Base-by-base conservation (phyloP, 2,797 vertebrate species). In the Enteromius afrohamiltoni region DNA sequence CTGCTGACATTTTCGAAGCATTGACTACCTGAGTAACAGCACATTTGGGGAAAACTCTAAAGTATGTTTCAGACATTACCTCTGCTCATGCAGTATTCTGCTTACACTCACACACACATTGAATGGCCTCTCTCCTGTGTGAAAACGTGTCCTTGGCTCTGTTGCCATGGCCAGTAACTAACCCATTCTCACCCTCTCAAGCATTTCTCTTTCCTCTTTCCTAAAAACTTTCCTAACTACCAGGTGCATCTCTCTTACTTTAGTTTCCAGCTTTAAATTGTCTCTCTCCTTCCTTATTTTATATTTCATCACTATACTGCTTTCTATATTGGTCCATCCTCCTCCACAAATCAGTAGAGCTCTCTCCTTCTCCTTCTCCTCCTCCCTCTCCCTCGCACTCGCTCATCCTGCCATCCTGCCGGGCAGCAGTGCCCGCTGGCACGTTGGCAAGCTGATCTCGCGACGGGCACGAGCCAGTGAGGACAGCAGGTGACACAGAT, bases 401-500 rank as follows among this genome's bases (percentile, higher is more conserved):
- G 74, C 77, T 81, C 55, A 85, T 42, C 77, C 83, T 83, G 74
- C 75, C 70, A 85, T 80, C 82, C 85, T 86, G 87, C 85, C 65
- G 83, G 86, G 80, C 86, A 84, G 86, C 65, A 80, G 86, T 88
- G 83, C 87, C 87, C 76, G 77, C 86, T 80, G 83, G 85, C 71
- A 40, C 55, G 19, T 79, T 88, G 86, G 86, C 85, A 86, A 83
- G 79, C 75, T 74, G 80, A 70, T 71, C 65, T 78, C 80, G 47
- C 65, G 51, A 78, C 26, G 53, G 83, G 76, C 85, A 53, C 76
- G 82, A 81, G 85, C 83, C 87, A 87, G 85, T 82, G 73, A 71
- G 82, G 88, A 89, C 89, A 89, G 89, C 89, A 89, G 88, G 89
- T 89, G 87, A 89, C 79, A 82, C 82, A 82, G 88, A 90, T 87